Evolutionary conservation across 2,797 vertebrate species (phyloP), one percentile per base, ranked within the genome.

Genomic region (Esox lucius): DNA sequence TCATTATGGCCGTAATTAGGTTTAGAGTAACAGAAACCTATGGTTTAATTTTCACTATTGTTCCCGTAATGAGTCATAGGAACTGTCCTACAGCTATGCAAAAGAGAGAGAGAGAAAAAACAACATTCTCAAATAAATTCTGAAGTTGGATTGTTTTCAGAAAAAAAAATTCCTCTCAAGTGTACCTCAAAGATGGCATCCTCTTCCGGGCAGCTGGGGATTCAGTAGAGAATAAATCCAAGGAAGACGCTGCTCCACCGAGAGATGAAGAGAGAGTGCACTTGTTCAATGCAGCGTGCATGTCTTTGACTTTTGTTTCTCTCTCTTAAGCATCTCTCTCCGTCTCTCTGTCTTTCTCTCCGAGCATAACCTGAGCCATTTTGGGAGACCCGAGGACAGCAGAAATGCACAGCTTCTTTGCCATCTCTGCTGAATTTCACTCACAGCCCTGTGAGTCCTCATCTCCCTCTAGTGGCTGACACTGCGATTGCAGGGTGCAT

Each of bases 1-100:
- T 49, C 78, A 59, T 74, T 61, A 31, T 28, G 17, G 49, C 61
- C 72, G 71, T 74, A 48, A 74, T 77, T 77, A 12, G 42, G 70
- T 72, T 77, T 75, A 12, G 17, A 77, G 67, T 70, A 75, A n/a
- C 71, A n/a, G 24, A 59, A 56, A 77, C 70, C 78, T 48, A 33
- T 19, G 11, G 56, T 24, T 61, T 8, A 22, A 61, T 24, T 4
- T 65, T 33, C 28, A 24, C 28, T 65, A 28, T 26, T 65, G 24
- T 65, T 28, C 24, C 15, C 1, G 16, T 65, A 33, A 31, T 31
- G 28, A 65, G 28, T 8, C 62, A 16, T 62, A 16, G 28, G 13
- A 65, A 33, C 28, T 17, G 28, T 33, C 62, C 62, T 31, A 15
- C 15, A 65, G 62, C 26, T 61, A 4, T 24, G 56, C 56, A 3